phyloP scores from a whole-genome alignment of 2,113 vertebrate genomes.

The Bubo blakistoni region DNA sequence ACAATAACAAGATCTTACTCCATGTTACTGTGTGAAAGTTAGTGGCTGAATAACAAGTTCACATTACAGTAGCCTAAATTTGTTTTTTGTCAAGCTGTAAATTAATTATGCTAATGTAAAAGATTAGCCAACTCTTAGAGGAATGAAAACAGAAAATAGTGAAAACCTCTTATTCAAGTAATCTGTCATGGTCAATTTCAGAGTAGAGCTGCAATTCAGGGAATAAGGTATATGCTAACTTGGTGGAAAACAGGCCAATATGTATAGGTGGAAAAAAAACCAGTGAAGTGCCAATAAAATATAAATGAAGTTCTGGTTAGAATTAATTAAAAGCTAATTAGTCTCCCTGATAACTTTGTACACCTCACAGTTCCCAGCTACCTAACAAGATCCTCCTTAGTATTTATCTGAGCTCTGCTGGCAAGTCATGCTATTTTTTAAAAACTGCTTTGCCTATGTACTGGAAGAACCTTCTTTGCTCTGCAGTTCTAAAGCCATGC shows the following conservation, averaged over 20 bases:
- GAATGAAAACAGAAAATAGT: neutral
- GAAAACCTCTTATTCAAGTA: neutral
- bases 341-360: neutral
- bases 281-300: neutral
- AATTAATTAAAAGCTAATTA: neutral
- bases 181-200: neutral
- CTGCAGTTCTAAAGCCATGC: neutral
- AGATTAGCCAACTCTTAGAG: neutral
- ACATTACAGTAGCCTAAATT: neutral
- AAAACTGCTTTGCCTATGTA: neutral
- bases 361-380: neutral
- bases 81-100: neutral
- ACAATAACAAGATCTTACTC: neutral
- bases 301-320: neutral
- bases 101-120: neutral
- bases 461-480: neutral
- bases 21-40: neutral
- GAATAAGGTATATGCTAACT: neutral
- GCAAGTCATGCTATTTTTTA: neutral
- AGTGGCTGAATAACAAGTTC: neutral
- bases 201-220: neutral
- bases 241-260: neutral
- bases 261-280: neutral
- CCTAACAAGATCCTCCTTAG: neutral
- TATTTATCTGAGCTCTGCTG: neutral